A percentile compares a stretch with the other conserved stretches of the same genome.
Evolutionary conservation across 1,140 invertebrate species (phyloP).

Genomic region (Bombus waltoni): DNA sequence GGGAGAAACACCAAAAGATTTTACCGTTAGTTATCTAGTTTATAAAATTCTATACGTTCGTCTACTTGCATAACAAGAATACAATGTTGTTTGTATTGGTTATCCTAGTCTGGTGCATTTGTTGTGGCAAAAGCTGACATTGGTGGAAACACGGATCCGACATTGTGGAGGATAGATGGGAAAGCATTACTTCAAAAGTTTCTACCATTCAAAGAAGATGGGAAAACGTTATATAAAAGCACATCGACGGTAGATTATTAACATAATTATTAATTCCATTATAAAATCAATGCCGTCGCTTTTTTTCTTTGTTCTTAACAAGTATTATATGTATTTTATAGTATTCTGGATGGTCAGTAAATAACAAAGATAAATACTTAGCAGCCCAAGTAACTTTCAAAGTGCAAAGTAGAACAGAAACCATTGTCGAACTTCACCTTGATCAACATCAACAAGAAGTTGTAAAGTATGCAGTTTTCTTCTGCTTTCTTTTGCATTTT

Average conservation of each 20-base stretch:
- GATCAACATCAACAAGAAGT: conserved; percentile 75
- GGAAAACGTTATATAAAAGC: conserved; percentile 88
- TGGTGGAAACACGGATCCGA: conserved; percentile 84
- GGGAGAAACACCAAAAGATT: conserved; percentile 80
- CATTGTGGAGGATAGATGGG: conserved; percentile 91
- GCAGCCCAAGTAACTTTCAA: conserved; percentile 82
- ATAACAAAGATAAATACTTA: conserved; percentile 87
- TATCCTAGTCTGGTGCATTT: conserved; percentile 87
- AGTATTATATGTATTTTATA: conserved; percentile 70
- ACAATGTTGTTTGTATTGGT: conserved; percentile 7
- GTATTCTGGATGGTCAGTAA: conserved; percentile 88
- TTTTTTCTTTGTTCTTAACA: conserved; percentile 60
- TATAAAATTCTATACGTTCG: background rate
- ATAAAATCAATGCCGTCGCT: background rate
- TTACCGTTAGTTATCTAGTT: conserved; percentile 72
- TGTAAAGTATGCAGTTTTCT: conserved; percentile 74
- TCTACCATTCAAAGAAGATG: conserved; percentile 88
- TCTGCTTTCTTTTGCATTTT: background rate
- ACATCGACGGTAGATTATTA: conserved; percentile 87
- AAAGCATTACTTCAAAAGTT: conserved; percentile 91
- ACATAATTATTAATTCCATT: background rate
- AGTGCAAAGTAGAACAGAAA: conserved; percentile 83
- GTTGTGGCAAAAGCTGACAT: conserved; percentile 87
- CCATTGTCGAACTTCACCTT: conserved; percentile 82
- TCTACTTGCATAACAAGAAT: background rate